Base-by-base conservation (phyloP, 1,140 invertebrate genomes). In the Diabrotica undecimpunctata region DNA sequence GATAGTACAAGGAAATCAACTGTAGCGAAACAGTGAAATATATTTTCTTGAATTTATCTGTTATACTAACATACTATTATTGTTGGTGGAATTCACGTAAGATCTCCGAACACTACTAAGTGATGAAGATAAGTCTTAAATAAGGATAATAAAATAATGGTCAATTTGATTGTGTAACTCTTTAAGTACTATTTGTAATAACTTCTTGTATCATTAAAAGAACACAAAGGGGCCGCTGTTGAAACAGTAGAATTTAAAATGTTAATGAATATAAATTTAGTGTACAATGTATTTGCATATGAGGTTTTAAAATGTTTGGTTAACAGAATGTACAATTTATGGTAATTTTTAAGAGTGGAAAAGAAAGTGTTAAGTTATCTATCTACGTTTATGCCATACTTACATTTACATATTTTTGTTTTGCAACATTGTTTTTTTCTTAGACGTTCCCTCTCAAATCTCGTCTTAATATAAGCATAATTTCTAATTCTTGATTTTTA, bases 91-190 rank as follows among this genome's bases (percentile, higher is more conserved):
- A 46, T 46, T 5, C 8, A 10, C 3, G 41, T n/a, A 10, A 46
- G 8, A 46, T 3, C 8, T 2, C 8, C 41, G 8, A 46, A 46
- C 8, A 46, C n/a, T 46, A 6, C n/a, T 46, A 46, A 46, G 41
- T n/a, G 41, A 46, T 46, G n/a, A 46, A 8, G 41, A 46, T 46
- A 46, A n/a, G 41, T 46, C n/a, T 8, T 46, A 46, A 46, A 46
- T 46, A 46, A 46, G 41, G 8, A 46, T 46, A 46, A 46, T 46
- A 46, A 46, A 46, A 46, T 46, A 46, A 46, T 46, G n/a, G 41
- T 46, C 41, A 46, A 46, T 46, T 46, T 46, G n/a, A n/a, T 46
- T 46, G 8, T 46, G 5, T 25, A 25, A 25, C 25, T 25, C 25
- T 25, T 25, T 25, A 25, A 46, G 41, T 46, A n/a, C 41, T n/a